These are phyloP conservation scores for Vireo griseus DNA, from an alignment of 2,797 vertebrate species.

Conservation along the genomic window DNA sequence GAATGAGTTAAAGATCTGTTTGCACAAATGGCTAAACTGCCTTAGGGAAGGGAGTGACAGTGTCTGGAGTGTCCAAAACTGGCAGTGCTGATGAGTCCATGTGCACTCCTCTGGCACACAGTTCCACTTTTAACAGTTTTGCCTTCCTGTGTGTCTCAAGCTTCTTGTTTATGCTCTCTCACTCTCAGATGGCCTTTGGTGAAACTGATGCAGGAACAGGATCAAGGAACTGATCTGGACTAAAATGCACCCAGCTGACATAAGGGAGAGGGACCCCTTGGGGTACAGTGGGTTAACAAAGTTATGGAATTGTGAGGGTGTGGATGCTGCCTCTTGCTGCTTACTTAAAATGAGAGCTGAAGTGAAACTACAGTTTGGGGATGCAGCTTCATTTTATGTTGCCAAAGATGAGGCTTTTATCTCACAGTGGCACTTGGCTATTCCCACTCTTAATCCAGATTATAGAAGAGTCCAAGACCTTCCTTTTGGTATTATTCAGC, in stretches of 20 bases:
- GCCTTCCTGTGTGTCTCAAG: not conserved
- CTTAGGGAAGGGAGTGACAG: not conserved
- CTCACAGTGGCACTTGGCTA: not conserved
- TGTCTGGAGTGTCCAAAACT: not conserved
- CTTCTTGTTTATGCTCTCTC: not conserved
- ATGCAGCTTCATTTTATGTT: not conserved
- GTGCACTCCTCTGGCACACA: not conserved
- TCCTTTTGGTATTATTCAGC: not conserved
- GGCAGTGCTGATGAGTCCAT: not conserved
- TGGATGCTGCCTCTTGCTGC: not conserved
- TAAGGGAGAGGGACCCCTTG: not conserved
- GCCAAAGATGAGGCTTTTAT: not conserved
- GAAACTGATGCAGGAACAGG: not conserved
- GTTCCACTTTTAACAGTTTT: not conserved
- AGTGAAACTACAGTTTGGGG: not conserved
- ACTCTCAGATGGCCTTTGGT: not conserved
- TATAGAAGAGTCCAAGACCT: not conserved
- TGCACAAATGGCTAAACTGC: not conserved
- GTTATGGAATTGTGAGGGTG: not conserved
- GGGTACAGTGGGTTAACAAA: not conserved
- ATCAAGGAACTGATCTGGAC: not conserved
- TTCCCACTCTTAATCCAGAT: not conserved
- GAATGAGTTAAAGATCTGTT: not conserved
- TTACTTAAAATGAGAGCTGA: not conserved
- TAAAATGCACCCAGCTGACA: not conserved